A percentile compares a stretch with the other conserved stretches of the same genome.
These are phyloP conservation scores for Fragum sueziense DNA, from an alignment of 2,888 invertebrate genomes.

Conservation along the genomic window DNA sequence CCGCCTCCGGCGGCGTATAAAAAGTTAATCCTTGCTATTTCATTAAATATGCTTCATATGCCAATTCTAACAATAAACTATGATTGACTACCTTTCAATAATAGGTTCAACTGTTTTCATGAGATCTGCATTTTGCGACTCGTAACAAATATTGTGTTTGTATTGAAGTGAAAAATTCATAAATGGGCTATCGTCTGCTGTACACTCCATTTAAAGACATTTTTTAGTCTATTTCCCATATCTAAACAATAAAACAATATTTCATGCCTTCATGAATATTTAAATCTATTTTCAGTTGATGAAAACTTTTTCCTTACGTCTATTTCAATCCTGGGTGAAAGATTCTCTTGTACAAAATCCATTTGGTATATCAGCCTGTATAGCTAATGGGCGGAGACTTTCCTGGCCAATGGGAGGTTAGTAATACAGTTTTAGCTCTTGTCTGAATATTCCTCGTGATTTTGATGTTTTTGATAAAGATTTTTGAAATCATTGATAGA, in stretches of 20 bases:
- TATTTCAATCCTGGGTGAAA: constrained; percentile 79
- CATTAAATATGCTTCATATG: too few relatives aligned
- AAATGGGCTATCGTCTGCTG: background rate
- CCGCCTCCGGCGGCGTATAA: too few relatives aligned
- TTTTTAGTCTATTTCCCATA: background rate
- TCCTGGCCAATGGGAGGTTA: constrained; percentile 81
- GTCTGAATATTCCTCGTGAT: background rate
- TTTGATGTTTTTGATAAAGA: too few relatives aligned
- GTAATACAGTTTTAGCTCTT: background rate
- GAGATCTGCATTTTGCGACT: too few relatives aligned
- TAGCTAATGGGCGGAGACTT: constrained; percentile 79
- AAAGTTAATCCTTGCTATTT: too few relatives aligned
- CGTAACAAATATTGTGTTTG: too few relatives aligned
- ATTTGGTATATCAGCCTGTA: constrained; percentile 81
- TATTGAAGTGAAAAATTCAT: background rate
- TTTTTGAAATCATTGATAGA: too few relatives aligned
- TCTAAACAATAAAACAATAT: background rate
- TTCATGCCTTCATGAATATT: background rate
- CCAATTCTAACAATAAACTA: too few relatives aligned
- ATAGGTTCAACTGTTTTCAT: too few relatives aligned
- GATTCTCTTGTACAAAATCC: constrained; percentile 79
- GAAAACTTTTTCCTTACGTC: constrained; percentile 72
- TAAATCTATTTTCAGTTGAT: constrained; percentile 75
- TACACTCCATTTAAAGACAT: background rate
- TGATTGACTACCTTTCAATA: too few relatives aligned